Evolutionary conservation across 2,797 vertebrate species (phyloP).

Genomic region (Danio jaintianensis): DNA sequence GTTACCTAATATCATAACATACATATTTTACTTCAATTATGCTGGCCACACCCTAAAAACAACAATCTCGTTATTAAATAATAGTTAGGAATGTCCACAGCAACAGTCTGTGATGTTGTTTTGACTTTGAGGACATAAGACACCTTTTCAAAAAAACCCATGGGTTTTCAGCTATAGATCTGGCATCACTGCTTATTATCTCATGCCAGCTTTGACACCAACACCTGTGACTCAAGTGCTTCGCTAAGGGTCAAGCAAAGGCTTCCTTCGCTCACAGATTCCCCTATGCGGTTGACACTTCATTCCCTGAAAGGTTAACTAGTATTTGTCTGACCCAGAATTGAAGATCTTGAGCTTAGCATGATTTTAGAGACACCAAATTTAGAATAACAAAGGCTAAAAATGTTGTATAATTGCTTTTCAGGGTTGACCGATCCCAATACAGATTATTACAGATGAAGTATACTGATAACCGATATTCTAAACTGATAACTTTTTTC

Average conservation of each 20-base stretch:
- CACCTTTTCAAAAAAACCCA: background rate
- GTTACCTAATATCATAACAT: background rate
- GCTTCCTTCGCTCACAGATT: background rate
- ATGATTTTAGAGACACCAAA: too few species aligned
- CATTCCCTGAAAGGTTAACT: background rate
- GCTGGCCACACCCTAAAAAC: background rate
- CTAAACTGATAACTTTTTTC: too few species aligned
- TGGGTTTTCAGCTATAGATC: background rate
- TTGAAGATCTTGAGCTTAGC: background rate
- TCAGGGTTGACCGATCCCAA: too few species aligned
- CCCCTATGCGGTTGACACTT: background rate
- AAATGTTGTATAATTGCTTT: too few species aligned
- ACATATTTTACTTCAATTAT: background rate
- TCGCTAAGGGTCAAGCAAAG: background rate
- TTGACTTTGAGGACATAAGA: conserved; percentile 1
- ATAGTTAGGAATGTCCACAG: background rate
- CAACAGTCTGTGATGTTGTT: background rate
- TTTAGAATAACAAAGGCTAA: too few species aligned
- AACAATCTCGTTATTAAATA: background rate
- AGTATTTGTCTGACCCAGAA: background rate
- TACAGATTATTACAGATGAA: too few species aligned
- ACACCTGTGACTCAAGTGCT: conserved; percentile 1
- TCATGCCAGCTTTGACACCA: background rate
- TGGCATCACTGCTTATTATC: background rate
- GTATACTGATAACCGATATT: too few species aligned